Conservation (phyloP, 2,888 invertebrate species). For the Trilocha varians region DNA sequence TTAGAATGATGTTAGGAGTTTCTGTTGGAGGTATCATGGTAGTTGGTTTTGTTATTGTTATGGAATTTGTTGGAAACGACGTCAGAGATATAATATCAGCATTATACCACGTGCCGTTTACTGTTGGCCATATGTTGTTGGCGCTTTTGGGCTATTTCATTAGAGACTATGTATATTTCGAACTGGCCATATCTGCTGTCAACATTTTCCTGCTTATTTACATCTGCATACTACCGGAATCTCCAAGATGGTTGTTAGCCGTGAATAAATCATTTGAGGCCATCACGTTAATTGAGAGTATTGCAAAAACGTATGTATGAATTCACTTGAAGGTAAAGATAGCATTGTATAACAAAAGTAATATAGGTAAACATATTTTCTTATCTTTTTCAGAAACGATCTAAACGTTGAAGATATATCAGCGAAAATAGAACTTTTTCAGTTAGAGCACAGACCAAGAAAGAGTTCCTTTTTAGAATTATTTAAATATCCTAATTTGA, state of each 20-base stretch:
- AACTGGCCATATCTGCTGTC: slow-evolving; percentile 74
- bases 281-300: slow-evolving; percentile 74
- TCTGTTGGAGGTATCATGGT: slow-evolving; percentile 87
- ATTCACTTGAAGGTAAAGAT: too few species aligned
- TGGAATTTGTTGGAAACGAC: slow-evolving; percentile 76
- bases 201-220: slow-evolving; percentile 74
- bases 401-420: slow-evolving; percentile 54
- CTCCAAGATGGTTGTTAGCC: slow-evolving; percentile 84
- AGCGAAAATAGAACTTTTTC: slow-evolving; percentile 41
- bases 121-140: slow-evolving; percentile 76
- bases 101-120: slow-evolving; percentile 78
- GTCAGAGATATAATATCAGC: slow-evolving; percentile 70
- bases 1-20: slow-evolving; percentile 78
- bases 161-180: slow-evolving; percentile 76
- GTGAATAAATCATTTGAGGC: slow-evolving; percentile 76
- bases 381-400: slow-evolving; percentile 39
- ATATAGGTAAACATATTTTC: too few species aligned
- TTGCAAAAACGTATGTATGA: slow-evolving; percentile 69
- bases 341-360: too few species aligned
- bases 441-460: slow-evolving; percentile 27
- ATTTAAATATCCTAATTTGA: slow-evolving; percentile 77
- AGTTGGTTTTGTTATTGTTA: slow-evolving; percentile 65
- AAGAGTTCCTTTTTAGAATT: slow-evolving; percentile 74
- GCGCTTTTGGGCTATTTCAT: slow-evolving; percentile 75
- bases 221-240: slow-evolving; percentile 82